Base-by-base conservation (phyloP, 2,797 vertebrate species). In the Bradypodion pumilum region DNA sequence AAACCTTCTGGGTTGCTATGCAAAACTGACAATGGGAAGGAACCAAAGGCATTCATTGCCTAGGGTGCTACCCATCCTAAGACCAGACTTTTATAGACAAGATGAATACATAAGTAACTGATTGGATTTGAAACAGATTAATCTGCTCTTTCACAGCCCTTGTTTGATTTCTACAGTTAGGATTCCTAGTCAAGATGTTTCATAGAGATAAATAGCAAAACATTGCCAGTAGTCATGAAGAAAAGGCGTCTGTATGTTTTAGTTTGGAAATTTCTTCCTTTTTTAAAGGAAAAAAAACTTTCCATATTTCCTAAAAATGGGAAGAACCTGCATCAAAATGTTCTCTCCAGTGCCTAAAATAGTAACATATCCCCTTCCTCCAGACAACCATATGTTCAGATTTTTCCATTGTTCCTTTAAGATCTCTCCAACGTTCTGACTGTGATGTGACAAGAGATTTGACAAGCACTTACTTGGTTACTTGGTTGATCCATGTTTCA, bases 331-430 rank as follows among this genome's bases (percentile, higher is more conserved):
- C 59, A 80, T 78, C 62, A 80, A 80, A 84, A 88, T 83, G 88
- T n/a, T 90, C 80, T 88, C 84, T 92, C 80, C 85, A 89, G 75
- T 89, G 80, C 65, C 89, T 82, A 86, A 91, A 93, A 91, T 89
- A 85, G 78, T 70, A 32, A 72, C 80, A 68, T 63, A 83, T 82
- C 89, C 32, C 46, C 1, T 42, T 74, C 66, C 40, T 8, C 13
- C 27, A 5, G 21, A 7, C 8, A 84, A n/a, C 65, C 72, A 70
- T 63, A 78, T 75, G 60, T 62, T 46, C 63, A 89, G 88, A 76
- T 88, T 91, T 92, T 82, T 86, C 87, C 78, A 37, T 91, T 91
- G 87, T 90, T 93, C 82, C 90, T 90, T 56, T 25, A 68, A 25
- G 19, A 81, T 83, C 86, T 85, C 82, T 1, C 5, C 68, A 74